Conservation (phyloP, 2,797 vertebrate genomes). For the Caiman crocodilus region DNA sequence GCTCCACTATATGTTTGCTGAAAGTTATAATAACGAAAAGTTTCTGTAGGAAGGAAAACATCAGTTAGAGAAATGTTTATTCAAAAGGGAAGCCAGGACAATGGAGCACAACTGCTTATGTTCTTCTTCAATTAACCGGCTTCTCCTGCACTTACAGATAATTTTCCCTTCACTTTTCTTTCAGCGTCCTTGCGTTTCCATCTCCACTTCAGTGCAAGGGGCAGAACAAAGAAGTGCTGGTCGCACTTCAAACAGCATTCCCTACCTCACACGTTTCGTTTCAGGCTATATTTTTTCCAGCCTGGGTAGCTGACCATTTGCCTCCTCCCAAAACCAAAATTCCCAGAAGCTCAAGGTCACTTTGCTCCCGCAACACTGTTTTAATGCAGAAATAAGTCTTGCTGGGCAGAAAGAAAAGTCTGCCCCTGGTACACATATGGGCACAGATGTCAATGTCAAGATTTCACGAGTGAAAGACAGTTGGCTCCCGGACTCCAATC, state of each 20-base stretch:
- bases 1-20: slow-evolving; percentile 93
- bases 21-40: slow-evolving; percentile 94
- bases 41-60: slow-evolving; percentile 88
- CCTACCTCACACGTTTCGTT: not conserved
- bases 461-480: not conserved
- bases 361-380: slow-evolving; percentile 35
- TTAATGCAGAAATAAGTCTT: slow-evolving; percentile 47
- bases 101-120: not conserved
- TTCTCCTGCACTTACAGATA: not conserved
- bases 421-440: slow-evolving; percentile 8
- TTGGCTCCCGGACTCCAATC: too few relatives aligned
- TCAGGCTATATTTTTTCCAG: slow-evolving; percentile 44
- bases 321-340: slow-evolving; percentile 46
- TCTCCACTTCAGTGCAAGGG: not conserved
- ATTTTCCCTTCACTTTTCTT: not conserved
- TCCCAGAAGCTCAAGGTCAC: slow-evolving; percentile 68
- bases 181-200: not conserved
- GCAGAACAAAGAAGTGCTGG: not conserved
- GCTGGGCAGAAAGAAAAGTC: not conserved
- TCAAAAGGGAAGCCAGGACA: slow-evolving; percentile 24
- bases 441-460: not conserved
- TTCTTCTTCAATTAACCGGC: slow-evolving; percentile 7
- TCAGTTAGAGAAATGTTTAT: slow-evolving; percentile 53
- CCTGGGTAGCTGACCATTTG: slow-evolving; percentile 20
- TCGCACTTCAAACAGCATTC: not conserved